Percentiles rank a stretch among this genome's conserved stretches.
phyloP scores from a whole-genome alignment of 37 sponge, comb jelly and placozoan species.

The Axinella damicornis region DNA sequence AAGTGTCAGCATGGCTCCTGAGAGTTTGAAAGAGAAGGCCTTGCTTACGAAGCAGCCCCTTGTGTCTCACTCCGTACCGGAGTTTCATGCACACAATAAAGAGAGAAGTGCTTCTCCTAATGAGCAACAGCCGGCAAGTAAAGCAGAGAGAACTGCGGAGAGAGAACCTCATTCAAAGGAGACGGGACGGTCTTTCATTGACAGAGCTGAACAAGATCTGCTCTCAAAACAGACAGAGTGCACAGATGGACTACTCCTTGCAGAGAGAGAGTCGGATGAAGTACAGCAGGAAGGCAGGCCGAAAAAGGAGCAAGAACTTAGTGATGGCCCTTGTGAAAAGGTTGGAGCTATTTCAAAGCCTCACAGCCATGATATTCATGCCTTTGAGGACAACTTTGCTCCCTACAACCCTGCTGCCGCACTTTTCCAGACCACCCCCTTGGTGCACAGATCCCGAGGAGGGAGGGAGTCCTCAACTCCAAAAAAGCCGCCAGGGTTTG shows the following conservation, averaged over 20 bases:
- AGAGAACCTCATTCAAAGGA: background rate
- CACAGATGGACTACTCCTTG: no score
- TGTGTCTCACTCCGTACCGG: background rate
- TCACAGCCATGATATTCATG: background rate
- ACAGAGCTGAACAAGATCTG: no score
- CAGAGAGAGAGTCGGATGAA: no score
- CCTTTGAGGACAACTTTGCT: background rate
- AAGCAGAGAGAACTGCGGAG: background rate
- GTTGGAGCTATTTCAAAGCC: no score
- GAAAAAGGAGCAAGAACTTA: no score
- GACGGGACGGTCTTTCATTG: no score
- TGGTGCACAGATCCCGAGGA: background rate
- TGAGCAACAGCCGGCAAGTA: background rate
- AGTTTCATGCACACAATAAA: background rate
- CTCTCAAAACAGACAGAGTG: no score
- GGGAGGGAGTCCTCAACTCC: conserved; percentile 75
- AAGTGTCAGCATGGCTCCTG: background rate
- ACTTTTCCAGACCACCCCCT: no score
- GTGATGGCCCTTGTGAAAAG: no score
- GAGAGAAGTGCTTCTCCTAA: background rate
- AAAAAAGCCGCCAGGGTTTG: conserved; percentile 26
- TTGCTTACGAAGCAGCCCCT: background rate
- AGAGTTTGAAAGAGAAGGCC: no score
- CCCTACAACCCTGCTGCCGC: background rate
- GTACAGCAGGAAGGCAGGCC: no score